Evolutionary conservation across 1,140 invertebrate genomes (phyloP), one percentile per base, ranked within the genome.

Genomic region (Solen grandis): DNA sequence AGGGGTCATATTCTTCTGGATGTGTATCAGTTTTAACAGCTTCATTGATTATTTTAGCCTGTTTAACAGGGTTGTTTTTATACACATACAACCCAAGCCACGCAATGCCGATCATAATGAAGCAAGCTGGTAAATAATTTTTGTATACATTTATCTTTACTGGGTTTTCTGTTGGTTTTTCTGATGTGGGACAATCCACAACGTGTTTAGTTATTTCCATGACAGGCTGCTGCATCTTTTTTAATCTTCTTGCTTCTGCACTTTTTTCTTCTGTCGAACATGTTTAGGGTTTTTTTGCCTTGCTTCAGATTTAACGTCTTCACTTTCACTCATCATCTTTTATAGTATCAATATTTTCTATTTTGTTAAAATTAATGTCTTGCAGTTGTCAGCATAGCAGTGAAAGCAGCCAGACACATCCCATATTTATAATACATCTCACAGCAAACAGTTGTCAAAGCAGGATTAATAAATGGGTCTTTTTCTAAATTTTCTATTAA

Each of bases 131-230:
- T 62, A 27, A n/a, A 27, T n/a, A n/a, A n/a, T n/a, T n/a, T n/a
- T n/a, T n/a, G n/a, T n/a, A n/a, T n/a, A n/a, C n/a, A n/a, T n/a
- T n/a, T n/a, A n/a, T n/a, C n/a, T n/a, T n/a, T n/a, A n/a, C n/a
- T n/a, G n/a, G n/a, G n/a, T n/a, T n/a, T 29, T 27, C 8, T 5
- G 5, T 14, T 31, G 29, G 22, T n/a, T 14, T 62, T 2, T 62
- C 8, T 62, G 29, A 13, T 13, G 10, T 13, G 46, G 10, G n/a
- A 13, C 46, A 50, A n/a, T 62, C 59, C 29, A 4, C 14, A n/a
- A n/a, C n/a, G n/a, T n/a, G n/a, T 62, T 33, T 62, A 33, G 59
- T 62, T 62, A 62, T n/a, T 57, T n/a, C 54, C n/a, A 57, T 62
- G 29, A n/a, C 4, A 8, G 4, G 4, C 5, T 3, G n/a, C n/a